Base-by-base conservation (phyloP, 1,140 invertebrate genomes). In the Galleria mellonella region DNA sequence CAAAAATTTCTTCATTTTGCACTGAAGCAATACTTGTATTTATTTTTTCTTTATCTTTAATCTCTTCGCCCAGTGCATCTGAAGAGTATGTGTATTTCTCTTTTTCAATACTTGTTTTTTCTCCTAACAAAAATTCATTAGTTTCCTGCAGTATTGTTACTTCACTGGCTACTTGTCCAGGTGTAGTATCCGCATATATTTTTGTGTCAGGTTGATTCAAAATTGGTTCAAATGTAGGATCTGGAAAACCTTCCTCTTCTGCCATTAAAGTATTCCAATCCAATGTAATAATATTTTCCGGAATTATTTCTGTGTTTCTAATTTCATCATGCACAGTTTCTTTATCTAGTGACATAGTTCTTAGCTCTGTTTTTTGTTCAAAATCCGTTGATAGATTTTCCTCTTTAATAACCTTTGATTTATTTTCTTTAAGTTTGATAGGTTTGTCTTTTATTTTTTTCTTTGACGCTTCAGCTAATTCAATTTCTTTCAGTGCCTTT, bases 211-310 rank as follows among this genome's bases (percentile, higher is more conserved):
- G 33, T 43, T 54, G 51, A 15, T 40, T 55, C 4, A 14, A n/a
- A 17, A 62, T 53, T 43, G 58, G 53, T 52, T 66, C 61, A 28
- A 64, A 27, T 32, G 40, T 43, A 29, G 65, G 45, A 15, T 68
- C 67, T 12, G 51, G 10, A 32, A 69, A 47, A 15, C 58, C 54
- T 65, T 83, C 73, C 51, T 84, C 81, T 46, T 84, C 77, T 56
- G 64, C 81, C 55, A 84, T 70, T 43, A 84, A 61, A 15, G 62
- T 54, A 47, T 83, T 82, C 81, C 81, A 84, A 48, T 84, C 81
- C 52, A 85, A 54, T 37, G 51, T 53, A 47, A 49, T 45, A n/a
- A 42, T 9, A 28, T 47, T 48, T 29, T 52, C 29, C 2, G 17
- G 17, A n/a, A 4, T 9, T 14, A 23, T 29, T 28, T 29, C n/a